Conservation (phyloP, 2,113 vertebrate genomes). For the Pandion haliaetus region DNA sequence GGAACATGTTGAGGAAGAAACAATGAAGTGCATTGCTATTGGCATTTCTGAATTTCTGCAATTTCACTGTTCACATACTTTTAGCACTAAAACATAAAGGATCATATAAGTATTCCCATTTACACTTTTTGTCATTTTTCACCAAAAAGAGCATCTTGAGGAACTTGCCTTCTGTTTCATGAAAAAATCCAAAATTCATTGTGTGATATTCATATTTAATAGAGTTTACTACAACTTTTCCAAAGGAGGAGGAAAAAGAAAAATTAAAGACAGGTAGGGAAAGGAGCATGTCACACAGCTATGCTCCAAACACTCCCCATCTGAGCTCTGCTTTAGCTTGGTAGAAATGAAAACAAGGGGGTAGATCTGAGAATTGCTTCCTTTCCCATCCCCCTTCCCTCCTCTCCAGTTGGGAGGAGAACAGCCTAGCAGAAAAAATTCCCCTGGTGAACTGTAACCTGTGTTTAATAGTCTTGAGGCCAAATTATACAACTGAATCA, state of each 20-base stretch:
- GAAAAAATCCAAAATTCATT: neutral
- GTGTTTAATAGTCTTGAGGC: neutral
- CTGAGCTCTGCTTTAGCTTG: neutral
- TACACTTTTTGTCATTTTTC: neutral
- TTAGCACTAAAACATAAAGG: neutral
- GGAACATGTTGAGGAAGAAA: neutral
- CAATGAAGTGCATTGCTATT: neutral
- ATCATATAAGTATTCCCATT: neutral
- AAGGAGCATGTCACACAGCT: neutral
- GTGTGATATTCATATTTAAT: neutral
- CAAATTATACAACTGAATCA: constrained; percentile 37
- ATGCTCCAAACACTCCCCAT: neutral
- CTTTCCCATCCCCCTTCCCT: neutral
- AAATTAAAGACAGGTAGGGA: neutral
- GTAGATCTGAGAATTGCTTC: neutral
- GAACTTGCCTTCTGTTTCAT: neutral
- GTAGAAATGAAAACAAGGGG: neutral
- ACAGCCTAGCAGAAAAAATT: neutral
- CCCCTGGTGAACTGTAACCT: neutral
- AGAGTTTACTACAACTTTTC: neutral
- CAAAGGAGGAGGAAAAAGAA: neutral
- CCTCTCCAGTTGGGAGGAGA: neutral
- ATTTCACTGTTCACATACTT: neutral
- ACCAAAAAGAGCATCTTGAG: neutral
- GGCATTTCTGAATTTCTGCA: neutral